Conservation (phyloP, 2,888 invertebrate genomes). For the Ephialtes manifestator region DNA sequence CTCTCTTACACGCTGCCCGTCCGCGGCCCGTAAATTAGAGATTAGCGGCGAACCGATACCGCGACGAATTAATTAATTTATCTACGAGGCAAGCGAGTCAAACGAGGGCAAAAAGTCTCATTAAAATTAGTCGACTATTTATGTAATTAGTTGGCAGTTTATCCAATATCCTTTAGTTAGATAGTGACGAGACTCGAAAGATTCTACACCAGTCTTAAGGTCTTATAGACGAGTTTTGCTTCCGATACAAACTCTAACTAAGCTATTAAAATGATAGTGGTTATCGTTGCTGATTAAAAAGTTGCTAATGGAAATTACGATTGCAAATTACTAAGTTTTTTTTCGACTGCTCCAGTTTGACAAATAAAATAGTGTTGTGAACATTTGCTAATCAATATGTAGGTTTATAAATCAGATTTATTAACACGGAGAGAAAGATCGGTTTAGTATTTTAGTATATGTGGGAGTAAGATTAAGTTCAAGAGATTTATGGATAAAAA, state of each 20-base stretch:
- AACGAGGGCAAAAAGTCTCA: constrained; percentile 68
- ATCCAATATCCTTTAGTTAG: constrained; percentile 47
- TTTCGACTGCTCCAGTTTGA: neutral
- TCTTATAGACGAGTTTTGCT: constrained; percentile 17
- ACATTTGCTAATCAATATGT: neutral
- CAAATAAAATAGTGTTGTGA: neutral
- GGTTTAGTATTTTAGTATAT: no score
- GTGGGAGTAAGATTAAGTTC: no score
- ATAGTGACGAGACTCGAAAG: constrained; percentile 52
- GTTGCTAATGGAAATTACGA: constrained; percentile 15
- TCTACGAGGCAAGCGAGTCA: constrained; percentile 54
- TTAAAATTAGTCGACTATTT: constrained; percentile 70
- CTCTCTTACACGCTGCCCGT: constrained; percentile 49
- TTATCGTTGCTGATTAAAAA: constrained; percentile 14
- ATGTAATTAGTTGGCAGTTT: constrained; percentile 67
- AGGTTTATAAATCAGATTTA: neutral
- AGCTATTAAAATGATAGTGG: constrained; percentile 7
- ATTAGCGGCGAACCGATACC: constrained; percentile 70
- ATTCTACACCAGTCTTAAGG: constrained; percentile 11
- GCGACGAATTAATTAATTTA: constrained; percentile 70
- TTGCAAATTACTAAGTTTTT: neutral
- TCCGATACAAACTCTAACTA: constrained; percentile 37
- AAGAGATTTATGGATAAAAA: no score
- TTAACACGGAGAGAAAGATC: neutral
- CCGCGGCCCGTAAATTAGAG: constrained; percentile 68